phyloP scores from a whole-genome alignment of 1,140 invertebrate species.

The Rhopalosiphum padi region DNA sequence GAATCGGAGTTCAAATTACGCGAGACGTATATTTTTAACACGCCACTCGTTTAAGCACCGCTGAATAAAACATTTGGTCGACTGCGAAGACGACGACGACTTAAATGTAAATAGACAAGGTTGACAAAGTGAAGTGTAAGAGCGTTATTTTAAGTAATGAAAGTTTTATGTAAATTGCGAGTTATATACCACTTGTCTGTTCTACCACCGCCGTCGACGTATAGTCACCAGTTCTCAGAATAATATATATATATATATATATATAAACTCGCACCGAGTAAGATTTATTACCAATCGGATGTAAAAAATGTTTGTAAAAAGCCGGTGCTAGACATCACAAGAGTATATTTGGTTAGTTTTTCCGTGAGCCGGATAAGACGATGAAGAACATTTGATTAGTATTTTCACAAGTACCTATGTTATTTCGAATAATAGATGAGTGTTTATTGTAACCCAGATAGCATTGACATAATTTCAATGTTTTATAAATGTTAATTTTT shows the following conservation, averaged over 20 bases:
- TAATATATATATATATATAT: background rate
- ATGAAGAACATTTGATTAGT: background rate
- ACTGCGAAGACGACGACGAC: background rate
- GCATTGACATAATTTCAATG: background rate
- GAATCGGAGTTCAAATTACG: slow-evolving; percentile 16
- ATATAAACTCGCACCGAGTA: background rate
- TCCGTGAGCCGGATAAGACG: background rate
- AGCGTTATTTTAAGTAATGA: slow-evolving; percentile 50
- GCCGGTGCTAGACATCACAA: background rate
- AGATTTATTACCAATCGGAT: slow-evolving; percentile 30
- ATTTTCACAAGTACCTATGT: background rate
- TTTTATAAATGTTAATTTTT: background rate
- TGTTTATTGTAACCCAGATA: background rate
- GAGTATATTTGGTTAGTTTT: background rate
- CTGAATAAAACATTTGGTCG: slow-evolving; percentile 40
- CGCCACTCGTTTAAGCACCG: background rate
- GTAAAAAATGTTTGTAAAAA: background rate
- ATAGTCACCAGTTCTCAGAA: background rate
- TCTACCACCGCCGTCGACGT: background rate
- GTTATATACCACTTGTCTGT: slow-evolving; percentile 21
- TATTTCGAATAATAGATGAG: background rate
- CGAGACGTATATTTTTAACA: slow-evolving; percentile 10
- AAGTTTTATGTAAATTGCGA: slow-evolving; percentile 47
- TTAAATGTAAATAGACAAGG: slow-evolving; percentile 41
- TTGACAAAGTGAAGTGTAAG: slow-evolving; percentile 48